These are phyloP conservation scores for Enteromius fasciolatus DNA, from an alignment of 2,797 vertebrate species.

Conservation along the genomic window DNA sequence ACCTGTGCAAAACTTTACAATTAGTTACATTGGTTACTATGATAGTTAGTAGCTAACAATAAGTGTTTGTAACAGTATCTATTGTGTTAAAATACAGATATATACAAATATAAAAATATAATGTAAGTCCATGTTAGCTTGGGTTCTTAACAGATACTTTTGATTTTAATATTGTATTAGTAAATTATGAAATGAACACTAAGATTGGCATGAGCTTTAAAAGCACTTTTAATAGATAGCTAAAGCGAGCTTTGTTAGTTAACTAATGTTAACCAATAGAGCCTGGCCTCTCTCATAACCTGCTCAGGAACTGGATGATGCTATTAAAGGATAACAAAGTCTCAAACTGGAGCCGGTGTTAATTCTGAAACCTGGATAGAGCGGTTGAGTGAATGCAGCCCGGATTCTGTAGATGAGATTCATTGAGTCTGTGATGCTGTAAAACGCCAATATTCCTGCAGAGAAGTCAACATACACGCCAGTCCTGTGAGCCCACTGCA, in stretches of 20 bases:
- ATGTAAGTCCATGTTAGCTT: neutral
- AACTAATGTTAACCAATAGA: neutral
- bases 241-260: neutral
- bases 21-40: neutral
- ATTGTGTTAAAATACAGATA: neutral
- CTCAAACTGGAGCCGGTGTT: conserved; percentile 14
- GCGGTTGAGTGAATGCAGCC: conserved; percentile 21
- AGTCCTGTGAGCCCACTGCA: neutral
- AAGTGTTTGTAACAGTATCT: neutral
- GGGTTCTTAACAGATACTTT: neutral
- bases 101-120: neutral
- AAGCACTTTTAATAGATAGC: neutral
- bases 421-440: conserved; percentile 56
- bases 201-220: neutral
- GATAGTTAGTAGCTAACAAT: neutral
- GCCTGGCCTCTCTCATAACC: neutral
- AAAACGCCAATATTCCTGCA: conserved; percentile 45
- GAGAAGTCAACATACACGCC: conserved; percentile 44
- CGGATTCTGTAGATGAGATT: conserved; percentile 28
- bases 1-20: neutral
- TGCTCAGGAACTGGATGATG: too few species aligned
- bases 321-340: conserved; percentile 31
- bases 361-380: conserved; percentile 37
- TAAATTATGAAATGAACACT: neutral
- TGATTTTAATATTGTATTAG: neutral